Percentiles rank a stretch among this genome's conserved stretches.
These are phyloP conservation scores for Mactra quadrangularis DNA, from an alignment of 1,140 invertebrate genomes.

Conservation along the genomic window DNA sequence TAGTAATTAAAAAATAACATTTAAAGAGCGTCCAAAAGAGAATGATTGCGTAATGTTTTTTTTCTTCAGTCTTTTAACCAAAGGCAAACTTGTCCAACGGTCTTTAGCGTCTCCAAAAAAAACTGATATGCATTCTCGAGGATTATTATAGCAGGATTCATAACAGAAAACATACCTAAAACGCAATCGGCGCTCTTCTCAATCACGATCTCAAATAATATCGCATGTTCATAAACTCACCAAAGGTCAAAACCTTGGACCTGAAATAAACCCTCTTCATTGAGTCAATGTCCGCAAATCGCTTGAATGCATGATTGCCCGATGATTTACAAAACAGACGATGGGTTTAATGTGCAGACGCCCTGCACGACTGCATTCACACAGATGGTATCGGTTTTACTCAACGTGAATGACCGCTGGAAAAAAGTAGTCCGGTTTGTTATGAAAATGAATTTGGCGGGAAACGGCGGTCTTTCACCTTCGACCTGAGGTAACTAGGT, in stretches of 20 bases:
- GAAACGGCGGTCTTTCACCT: slow-evolving; percentile 36
- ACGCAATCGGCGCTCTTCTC: too few species aligned
- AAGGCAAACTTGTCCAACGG: too few species aligned
- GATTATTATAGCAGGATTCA: too few species aligned
- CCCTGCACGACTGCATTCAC: slow-evolving; percentile 22
- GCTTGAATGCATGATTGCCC: background rate
- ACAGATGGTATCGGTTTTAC: slow-evolving; percentile 24
- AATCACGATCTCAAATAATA: too few species aligned
- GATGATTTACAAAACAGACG: slow-evolving; percentile 29
- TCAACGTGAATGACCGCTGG: slow-evolving; percentile 33
- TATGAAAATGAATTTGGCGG: slow-evolving; percentile 29
- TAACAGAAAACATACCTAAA: too few species aligned
- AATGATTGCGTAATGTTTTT: too few species aligned
- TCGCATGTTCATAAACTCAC: too few species aligned
- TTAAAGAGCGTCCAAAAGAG: too few species aligned
- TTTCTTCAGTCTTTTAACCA: too few species aligned
- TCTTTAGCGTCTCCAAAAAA: too few species aligned
- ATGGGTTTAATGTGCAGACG: slow-evolving; percentile 25
- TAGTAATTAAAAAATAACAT: too few species aligned
- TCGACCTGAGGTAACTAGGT: slow-evolving; percentile 24
- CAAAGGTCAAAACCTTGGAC: slow-evolving; percentile 29
- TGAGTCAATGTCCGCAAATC: slow-evolving; percentile 25
- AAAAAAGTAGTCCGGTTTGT: slow-evolving; percentile 50
- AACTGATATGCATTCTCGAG: too few species aligned
- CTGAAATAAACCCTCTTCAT: background rate